Evolutionary conservation across 2,888 invertebrate genomes (phyloP).

Genomic region (Germaria angustata): DNA sequence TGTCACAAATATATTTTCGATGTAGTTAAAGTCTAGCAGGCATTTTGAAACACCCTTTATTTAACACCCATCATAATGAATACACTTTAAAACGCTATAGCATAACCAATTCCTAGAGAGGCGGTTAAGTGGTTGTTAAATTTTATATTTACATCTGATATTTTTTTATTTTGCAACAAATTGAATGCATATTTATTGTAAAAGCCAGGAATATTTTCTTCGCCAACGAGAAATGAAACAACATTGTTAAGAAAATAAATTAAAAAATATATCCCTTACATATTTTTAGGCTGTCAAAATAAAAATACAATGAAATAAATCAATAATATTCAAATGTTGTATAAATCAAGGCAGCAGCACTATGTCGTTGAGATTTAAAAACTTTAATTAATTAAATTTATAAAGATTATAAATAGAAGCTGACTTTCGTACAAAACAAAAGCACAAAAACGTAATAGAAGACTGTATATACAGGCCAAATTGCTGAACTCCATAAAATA

Average conservation of each 20-base stretch:
- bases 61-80: too few relatives aligned
- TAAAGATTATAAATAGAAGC: too few relatives aligned
- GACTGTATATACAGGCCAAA: too few relatives aligned
- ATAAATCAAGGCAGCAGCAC: constrained; percentile 15
- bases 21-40: too few relatives aligned
- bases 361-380: constrained; percentile 12
- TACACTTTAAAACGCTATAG: background rate
- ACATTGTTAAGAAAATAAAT: constrained; percentile 8
- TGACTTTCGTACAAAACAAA: too few relatives aligned
- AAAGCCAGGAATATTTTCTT: constrained; percentile 35
- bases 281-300: constrained; percentile 42
- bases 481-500: too few relatives aligned
- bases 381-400: constrained; percentile 3
- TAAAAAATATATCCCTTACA: constrained; percentile 37
- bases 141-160: constrained; percentile 44
- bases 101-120: constrained; percentile 15
- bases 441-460: too few relatives aligned
- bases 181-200: constrained; percentile 44
- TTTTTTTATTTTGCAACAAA: constrained; percentile 14
- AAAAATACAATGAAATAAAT: constrained; percentile 26
- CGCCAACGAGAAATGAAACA: constrained; percentile 1
- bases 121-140: constrained; percentile 62
- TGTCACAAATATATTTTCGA: too few relatives aligned
- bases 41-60: too few relatives aligned
- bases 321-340: constrained; percentile 1